Evolutionary conservation across 1,140 invertebrate species (phyloP), one percentile per base, ranked within the genome.

Genomic region (Zaprionus tsacasi): DNA sequence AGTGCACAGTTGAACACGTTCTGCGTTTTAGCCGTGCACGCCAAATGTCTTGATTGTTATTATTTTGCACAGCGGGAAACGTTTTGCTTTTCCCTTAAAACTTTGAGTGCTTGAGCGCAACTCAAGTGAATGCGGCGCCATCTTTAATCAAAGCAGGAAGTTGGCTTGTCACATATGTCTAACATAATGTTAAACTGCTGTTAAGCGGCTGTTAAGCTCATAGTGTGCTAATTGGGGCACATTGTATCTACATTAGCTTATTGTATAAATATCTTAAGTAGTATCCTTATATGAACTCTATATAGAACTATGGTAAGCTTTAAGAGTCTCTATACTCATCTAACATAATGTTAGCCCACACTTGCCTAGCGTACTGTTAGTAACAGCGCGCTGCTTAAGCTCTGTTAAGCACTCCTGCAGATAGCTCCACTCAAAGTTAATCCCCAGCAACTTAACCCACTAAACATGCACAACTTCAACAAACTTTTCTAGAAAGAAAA

Each of bases 1-100:
- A 77, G 70, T 77, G 61, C 54, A 58, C 65, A 48, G 61, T 74
- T 69, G 43, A 66, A 52, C 75, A 78, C 65, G 75, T 78, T 54
- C 75, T 15, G 40, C 56, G 43, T n/a, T 57, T 57, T 57, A 30
- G 35, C 6, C 30, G 35, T 25, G 45, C 17, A 50, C 10, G 45
- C 17, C 45, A 50, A 11, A 25, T 25, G 15, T 25, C 45, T 50
- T 21, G 45, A 50, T 50, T 50, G 45, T 50, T 50, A 25, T 50
- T 50, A 50, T 45, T 45, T 45, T 45, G 13, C 45, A 50, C 45
- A 50, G 45, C 45, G 17, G 45, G 17, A 50, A 50, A 50, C 17
- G 45, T 50, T 50, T 25, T 50, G 45, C 15, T 50, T 50, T 50
- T n/a, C 45, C 15, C 17, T 4, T 15, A 50, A 50, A 50, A 3